phyloP scores from a whole-genome alignment of 2,797 vertebrate species.

The Schizothorax lantsangensis region DNA sequence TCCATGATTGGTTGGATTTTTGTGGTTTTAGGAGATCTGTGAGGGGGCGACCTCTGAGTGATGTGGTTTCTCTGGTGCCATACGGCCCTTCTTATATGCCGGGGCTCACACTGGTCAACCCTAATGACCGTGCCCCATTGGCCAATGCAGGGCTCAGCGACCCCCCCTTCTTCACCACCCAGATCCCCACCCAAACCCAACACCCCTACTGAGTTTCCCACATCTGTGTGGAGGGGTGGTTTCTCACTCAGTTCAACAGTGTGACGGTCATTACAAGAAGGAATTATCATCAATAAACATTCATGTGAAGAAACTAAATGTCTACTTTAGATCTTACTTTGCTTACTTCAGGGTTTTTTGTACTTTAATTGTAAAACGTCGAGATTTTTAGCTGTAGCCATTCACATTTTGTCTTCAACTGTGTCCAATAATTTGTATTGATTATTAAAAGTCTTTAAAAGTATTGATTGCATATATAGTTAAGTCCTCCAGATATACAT shows the following conservation, averaged over 20 bases:
- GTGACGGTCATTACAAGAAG: constrained; percentile 44
- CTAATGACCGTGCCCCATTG: constrained; percentile 88
- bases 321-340: constrained; percentile 5
- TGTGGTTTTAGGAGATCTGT: constrained; percentile 57
- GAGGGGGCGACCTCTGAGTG: constrained; percentile 74
- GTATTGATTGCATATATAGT: not conserved
- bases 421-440: not conserved
- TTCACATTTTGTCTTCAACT: not conserved
- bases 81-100: constrained; percentile 87
- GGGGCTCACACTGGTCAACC: constrained; percentile 83
- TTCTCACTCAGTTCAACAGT: constrained; percentile 70
- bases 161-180: constrained; percentile 66
- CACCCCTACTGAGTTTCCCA: constrained; percentile 82
- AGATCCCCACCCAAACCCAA: constrained; percentile 66
- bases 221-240: constrained; percentile 81
- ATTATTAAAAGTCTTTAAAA: not conserved
- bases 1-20: constrained; percentile 78
- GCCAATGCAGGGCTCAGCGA: constrained; percentile 79
- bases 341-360: not conserved
- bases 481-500: not conserved
- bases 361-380: not conserved
- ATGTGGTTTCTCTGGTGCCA: constrained; percentile 80
- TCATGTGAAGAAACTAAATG: not conserved
- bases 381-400: not conserved
- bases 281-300: constrained; percentile 47